phyloP scores from a whole-genome alignment of 2,113 vertebrate genomes.

The Eulemur macaco region DNA sequence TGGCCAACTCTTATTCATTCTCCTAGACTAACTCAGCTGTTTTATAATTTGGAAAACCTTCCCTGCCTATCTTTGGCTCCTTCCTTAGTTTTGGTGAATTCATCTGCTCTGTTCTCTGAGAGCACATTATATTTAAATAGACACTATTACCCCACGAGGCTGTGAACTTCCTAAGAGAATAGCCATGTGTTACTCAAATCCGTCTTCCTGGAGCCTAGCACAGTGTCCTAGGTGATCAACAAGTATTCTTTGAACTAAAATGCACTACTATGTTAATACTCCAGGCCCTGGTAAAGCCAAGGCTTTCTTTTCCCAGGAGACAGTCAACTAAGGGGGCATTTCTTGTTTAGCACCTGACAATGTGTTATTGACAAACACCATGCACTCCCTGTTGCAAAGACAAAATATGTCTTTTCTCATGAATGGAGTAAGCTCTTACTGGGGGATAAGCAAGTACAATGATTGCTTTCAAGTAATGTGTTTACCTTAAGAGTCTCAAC shows the following conservation, averaged over 20 bases:
- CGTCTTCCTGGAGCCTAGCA: background rate
- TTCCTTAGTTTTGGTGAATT: background rate
- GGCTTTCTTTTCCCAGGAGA: background rate
- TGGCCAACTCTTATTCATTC: background rate
- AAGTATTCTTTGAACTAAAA: slow-evolving; percentile 17
- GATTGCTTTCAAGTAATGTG: background rate
- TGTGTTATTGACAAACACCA: background rate
- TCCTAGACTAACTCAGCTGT: background rate
- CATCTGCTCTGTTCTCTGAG: background rate
- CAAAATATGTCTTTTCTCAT: background rate
- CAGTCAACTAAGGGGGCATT: background rate
- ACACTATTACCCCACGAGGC: background rate
- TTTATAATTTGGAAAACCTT: background rate
- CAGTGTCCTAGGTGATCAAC: background rate
- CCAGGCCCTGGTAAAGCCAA: background rate
- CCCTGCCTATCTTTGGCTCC: background rate
- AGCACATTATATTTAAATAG: background rate
- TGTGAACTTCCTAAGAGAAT: background rate
- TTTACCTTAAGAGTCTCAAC: background rate
- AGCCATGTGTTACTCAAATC: background rate
- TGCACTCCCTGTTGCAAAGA: background rate
- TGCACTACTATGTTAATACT: background rate
- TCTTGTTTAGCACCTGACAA: background rate
- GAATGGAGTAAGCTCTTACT: background rate
- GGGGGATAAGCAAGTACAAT: background rate